phyloP scores from a whole-genome alignment of 23 tunicate species.

The Oikopleura albicans region DNA sequence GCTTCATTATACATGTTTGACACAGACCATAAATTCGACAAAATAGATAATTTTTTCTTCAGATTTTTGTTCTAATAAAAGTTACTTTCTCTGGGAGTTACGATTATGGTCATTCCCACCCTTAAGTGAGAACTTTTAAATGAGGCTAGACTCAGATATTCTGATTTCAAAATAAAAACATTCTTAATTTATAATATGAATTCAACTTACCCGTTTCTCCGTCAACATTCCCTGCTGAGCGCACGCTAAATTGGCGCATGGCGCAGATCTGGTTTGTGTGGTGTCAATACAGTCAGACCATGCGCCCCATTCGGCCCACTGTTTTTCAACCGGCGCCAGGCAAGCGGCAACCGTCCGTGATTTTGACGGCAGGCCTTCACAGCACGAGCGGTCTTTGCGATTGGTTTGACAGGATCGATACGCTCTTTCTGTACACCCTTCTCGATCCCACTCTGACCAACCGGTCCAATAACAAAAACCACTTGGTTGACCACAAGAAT shows the following conservation, averaged over 20 bases:
- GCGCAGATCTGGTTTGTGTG: neutral
- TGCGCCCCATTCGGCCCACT: neutral
- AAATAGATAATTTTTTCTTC: too few relatives aligned
- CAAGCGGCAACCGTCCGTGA: neutral
- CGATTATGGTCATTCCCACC: too few relatives aligned
- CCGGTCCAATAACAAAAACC: slow-evolving; percentile 5
- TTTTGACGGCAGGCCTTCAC: neutral
- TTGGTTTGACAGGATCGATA: slow-evolving; percentile 9
- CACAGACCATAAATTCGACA: too few relatives aligned
- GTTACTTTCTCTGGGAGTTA: too few relatives aligned
- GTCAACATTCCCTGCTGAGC: neutral
- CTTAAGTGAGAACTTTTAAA: too few relatives aligned
- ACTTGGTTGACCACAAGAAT: too few relatives aligned
- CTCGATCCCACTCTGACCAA: slow-evolving; percentile 1
- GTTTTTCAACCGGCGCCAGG: neutral
- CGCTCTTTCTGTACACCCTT: neutral
- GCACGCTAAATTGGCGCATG: neutral
- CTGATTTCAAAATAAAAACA: too few relatives aligned
- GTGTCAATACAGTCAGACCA: neutral
- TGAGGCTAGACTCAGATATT: too few relatives aligned
- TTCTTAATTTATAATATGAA: too few relatives aligned
- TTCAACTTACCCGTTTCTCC: neutral
- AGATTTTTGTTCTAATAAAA: too few relatives aligned
- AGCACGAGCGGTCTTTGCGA: neutral
- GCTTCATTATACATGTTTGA: too few relatives aligned